Percentiles rank a stretch among this genome's conserved stretches.
phyloP scores from a whole-genome alignment of 2,797 vertebrate genomes.

The Ctenopoma kingsleyae region DNA sequence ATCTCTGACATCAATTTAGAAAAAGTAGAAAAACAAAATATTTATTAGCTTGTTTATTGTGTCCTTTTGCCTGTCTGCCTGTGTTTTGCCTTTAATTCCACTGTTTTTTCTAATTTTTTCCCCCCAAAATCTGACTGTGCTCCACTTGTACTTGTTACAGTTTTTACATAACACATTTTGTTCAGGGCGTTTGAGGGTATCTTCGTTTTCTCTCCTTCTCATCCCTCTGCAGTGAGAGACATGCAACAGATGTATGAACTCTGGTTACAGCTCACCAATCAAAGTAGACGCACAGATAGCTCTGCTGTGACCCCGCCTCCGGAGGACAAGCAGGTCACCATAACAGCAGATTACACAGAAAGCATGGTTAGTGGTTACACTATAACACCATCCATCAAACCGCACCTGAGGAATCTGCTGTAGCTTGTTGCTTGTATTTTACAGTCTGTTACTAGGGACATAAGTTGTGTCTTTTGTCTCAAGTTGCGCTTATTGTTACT shows the following conservation, averaged over 20 bases:
- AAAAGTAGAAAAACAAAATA: too few relatives aligned
- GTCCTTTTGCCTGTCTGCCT: too few relatives aligned
- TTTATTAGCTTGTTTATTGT: too few relatives aligned
- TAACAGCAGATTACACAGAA: constrained; percentile 95
- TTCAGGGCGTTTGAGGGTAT: constrained; percentile 8
- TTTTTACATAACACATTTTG: not conserved
- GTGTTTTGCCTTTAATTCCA: too few relatives aligned
- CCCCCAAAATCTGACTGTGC: not conserved
- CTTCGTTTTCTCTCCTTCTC: not conserved
- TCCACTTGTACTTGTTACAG: not conserved
- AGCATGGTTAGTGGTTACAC: constrained; percentile 87
- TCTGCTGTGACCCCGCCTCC: constrained; percentile 88
- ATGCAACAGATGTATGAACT: constrained; percentile 99
- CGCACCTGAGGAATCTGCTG: not conserved
- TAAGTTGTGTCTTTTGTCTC: not conserved
- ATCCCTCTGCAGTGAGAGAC: constrained; percentile 89
- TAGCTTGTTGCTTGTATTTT: not conserved
- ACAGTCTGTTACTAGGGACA: not conserved
- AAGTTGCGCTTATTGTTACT: not conserved
- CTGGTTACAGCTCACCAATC: constrained; percentile 96
- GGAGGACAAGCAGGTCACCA: constrained; percentile 96
- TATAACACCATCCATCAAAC: not conserved
- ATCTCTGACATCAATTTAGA: not conserved
- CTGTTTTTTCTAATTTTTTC: too few relatives aligned
- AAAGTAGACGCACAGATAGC: constrained; percentile 90